Base-by-base conservation (phyloP, 2,113 vertebrate species). In the Callopanchax toddi region DNA sequence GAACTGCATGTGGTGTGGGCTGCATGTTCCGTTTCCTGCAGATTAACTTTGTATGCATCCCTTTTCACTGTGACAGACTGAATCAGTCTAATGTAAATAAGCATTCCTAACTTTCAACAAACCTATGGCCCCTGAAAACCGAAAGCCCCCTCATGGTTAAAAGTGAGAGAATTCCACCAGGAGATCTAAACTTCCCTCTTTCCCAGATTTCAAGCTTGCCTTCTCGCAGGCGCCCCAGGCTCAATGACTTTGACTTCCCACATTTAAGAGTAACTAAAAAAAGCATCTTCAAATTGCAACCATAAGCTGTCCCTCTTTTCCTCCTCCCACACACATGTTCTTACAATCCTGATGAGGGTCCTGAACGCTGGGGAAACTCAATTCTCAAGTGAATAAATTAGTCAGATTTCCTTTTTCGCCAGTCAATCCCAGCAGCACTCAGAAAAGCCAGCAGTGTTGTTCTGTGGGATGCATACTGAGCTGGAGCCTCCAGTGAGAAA, bases 191-290 rank as follows among this genome's bases (percentile, higher is more conserved):
- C 81, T 88, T 76, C 80, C 78, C 62, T 73, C 76, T 74, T 60
- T 71, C 73, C 61, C 58, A 84, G 66, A 80, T 85, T 82, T 62
- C 77, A 71, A 60, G 67, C 78, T 66, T 50, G 71, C 71, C 59
- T 88, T 90, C 86, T 86, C 87, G 89, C 89, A 88, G 89, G 83
- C 58, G 79, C 86, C 86, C 76, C 68, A 22, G 72, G 85, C 87
- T 87, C 86, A 74, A 69, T 76, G 83, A 83, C 79, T 87, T 71
- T 87, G 86, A 89, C 90, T 93, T 92, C 92, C 92, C 89, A 93
- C 91, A 92, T 93, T 85, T 91, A 90, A 92, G 84, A 79, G 84
- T 15, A 65, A 67, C 92, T 93, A 93, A 92, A 93, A 93, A 91
- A 92, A 92, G 90, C 84, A 86, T 88, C 80, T 79, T 84, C 53